Evolutionary conservation across 2,797 vertebrate species (phyloP).

Genomic region (Myotis daubentonii): DNA sequence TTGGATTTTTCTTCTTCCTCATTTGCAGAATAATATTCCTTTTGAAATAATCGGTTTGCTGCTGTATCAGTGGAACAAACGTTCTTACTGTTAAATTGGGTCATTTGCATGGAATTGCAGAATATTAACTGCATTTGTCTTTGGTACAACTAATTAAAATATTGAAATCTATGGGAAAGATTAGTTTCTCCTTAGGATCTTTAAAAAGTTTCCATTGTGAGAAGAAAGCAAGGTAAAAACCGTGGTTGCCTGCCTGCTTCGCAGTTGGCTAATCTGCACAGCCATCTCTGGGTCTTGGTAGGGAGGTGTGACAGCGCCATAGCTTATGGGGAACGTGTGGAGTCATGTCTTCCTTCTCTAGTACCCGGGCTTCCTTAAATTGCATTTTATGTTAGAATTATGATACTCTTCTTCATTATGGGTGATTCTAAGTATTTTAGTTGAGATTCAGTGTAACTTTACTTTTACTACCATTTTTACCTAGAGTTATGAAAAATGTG

Average conservation of each 20-base stretch:
- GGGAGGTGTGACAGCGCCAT: background rate
- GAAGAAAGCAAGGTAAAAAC: background rate
- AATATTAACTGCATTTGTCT: slow-evolving; percentile 22
- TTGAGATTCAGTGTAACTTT: background rate
- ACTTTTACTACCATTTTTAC: background rate
- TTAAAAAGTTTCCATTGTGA: background rate
- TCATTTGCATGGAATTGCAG: background rate
- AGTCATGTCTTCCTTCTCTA: fast-evolving
- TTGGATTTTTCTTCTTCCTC: background rate
- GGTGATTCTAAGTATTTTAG: background rate
- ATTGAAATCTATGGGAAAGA: background rate
- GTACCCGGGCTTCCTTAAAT: background rate
- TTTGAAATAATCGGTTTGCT: slow-evolving; percentile 11
- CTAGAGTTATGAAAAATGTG: background rate
- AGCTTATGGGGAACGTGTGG: background rate
- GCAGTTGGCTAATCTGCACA: background rate
- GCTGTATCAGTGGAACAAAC: background rate
- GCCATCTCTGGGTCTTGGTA: background rate
- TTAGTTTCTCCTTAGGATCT: background rate
- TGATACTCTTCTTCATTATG: background rate
- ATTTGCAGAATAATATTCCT: background rate
- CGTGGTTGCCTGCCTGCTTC: background rate
- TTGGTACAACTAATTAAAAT: background rate
- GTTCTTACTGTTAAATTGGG: background rate
- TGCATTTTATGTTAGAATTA: background rate